Evolutionary conservation across 2,113 vertebrate species (phyloP).

Genomic region (Tachysurus fulvidraco): DNA sequence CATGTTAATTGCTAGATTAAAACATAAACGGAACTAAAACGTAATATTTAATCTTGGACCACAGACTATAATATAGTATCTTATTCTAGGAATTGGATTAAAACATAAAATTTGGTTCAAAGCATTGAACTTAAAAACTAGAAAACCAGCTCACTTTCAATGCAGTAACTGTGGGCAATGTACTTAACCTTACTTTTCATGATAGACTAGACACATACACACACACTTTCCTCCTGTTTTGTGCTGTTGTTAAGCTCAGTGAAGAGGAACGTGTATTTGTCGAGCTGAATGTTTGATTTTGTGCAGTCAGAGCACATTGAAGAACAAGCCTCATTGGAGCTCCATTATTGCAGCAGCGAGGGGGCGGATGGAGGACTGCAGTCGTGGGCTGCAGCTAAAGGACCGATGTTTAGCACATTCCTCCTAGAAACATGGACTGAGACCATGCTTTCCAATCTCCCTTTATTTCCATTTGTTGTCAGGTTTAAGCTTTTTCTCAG

Average conservation of each 20-base stretch:
- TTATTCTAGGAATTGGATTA: no score
- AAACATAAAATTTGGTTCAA: no score
- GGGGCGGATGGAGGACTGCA: conserved; percentile 60
- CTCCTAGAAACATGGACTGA: conserved; percentile 17
- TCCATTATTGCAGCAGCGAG: conserved; percentile 60
- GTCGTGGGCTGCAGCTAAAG: conserved; percentile 46
- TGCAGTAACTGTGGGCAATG: not conserved
- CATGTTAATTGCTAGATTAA: not conserved
- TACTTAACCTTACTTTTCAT: not conserved
- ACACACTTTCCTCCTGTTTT: not conserved
- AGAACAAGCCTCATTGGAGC: conserved; percentile 64
- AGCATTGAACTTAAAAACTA: not conserved
- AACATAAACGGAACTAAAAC: not conserved
- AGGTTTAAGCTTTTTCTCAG: not conserved
- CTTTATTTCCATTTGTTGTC: not conserved
- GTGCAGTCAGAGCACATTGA: conserved; percentile 66
- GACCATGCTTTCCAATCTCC: conserved; percentile 12
- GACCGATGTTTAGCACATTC: conserved; percentile 28
- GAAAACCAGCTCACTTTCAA: not conserved
- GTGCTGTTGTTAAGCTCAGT: conserved; percentile 45
- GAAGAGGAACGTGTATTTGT: conserved; percentile 31
- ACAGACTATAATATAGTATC: no score
- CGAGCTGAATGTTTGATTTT: conserved; percentile 57
- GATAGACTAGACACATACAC: not conserved
- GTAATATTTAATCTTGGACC: not conserved